Conservation (phyloP, 2,888 invertebrate genomes). For the Aquatica leii region DNA sequence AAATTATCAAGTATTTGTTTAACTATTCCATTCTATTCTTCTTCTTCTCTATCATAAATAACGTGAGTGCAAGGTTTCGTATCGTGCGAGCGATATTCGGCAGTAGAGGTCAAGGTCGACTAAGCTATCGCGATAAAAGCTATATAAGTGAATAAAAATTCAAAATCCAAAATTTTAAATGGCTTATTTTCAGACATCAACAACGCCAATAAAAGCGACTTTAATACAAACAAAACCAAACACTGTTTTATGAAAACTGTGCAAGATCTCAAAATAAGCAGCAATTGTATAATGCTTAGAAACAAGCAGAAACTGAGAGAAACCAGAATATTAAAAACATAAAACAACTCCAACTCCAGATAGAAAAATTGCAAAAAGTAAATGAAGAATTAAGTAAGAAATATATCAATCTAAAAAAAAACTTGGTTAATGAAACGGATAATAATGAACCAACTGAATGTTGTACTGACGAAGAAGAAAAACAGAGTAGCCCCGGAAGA, state of each 20-base stretch:
- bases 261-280: constrained; percentile 15
- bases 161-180: background rate
- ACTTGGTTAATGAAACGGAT: background rate
- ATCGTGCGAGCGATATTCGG: background rate
- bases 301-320: background rate
- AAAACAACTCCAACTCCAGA: background rate
- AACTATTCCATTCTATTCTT: too few relatives aligned
- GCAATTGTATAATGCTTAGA: constrained; percentile 9
- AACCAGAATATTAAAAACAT: background rate
- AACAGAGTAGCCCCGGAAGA: constrained; percentile 14
- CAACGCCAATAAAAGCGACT: constrained; percentile 10
- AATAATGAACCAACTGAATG: constrained; percentile 1
- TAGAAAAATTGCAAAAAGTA: background rate
- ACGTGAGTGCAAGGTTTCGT: background rate
- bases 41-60: background rate
- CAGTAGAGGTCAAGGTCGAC: background rate
- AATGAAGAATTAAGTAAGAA: background rate
- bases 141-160: background rate
- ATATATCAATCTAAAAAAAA: background rate
- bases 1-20: too few relatives aligned
- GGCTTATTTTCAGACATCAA: background rate
- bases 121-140: background rate
- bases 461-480: constrained; percentile 24
- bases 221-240: constrained; percentile 14
- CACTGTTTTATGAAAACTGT: constrained; percentile 17